These are phyloP conservation scores for Globodera rostochiensis DNA, from an alignment of 1,140 invertebrate species.

Conservation along the genomic window DNA sequence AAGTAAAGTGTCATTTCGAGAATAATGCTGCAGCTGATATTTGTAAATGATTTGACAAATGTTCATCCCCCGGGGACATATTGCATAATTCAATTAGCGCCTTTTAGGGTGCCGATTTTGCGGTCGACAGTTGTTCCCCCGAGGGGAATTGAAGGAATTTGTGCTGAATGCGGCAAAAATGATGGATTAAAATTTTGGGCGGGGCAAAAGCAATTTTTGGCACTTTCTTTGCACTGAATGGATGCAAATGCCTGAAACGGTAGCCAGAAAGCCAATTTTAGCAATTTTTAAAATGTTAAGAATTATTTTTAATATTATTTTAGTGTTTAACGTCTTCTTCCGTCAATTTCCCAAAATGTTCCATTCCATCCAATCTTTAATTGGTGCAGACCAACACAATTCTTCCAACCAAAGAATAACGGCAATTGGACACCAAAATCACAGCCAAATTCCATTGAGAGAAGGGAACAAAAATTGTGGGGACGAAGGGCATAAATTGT, in stretches of 20 bases:
- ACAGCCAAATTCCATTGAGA: neutral
- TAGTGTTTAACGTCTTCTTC: too few relatives aligned
- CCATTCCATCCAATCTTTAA: neutral
- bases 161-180: neutral
- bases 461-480: neutral
- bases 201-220: neutral
- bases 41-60: neutral
- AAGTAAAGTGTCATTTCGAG: neutral
- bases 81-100: slow-evolving; percentile 18
- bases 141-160: neutral
- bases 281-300: too few relatives aligned
- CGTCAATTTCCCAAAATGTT: neutral
- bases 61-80: neutral
- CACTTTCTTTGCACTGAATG: neutral
- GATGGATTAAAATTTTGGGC: slow-evolving; percentile 15
- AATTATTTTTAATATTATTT: too few relatives aligned
- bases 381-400: neutral
- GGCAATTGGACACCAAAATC: neutral
- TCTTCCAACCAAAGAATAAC: neutral
- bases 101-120: slow-evolving; percentile 4
- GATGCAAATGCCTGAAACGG: neutral
- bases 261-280: neutral
- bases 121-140: neutral
- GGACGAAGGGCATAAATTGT: neutral
- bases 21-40: slow-evolving; percentile 3